These are phyloP conservation scores for Halcyon leucocephala DNA, from an alignment of 2,797 vertebrate species.

Conservation along the genomic window DNA sequence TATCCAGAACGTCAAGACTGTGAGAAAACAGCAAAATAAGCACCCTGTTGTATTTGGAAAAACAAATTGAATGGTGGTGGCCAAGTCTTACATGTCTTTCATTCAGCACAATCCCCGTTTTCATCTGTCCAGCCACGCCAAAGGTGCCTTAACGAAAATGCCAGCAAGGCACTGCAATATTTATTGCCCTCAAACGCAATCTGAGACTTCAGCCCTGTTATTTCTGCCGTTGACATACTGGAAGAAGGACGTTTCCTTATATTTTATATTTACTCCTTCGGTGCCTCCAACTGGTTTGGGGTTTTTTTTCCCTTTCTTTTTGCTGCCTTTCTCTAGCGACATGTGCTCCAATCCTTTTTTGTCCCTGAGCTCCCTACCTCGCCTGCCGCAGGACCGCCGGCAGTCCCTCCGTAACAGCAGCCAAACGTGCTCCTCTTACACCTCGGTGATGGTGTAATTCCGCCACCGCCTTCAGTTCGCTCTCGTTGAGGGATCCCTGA, in stretches of 20 bases:
- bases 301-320: background rate
- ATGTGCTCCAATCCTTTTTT: conserved; percentile 35
- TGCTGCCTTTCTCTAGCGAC: conserved; percentile 4
- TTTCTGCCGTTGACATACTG: conserved; percentile 11
- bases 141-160: conserved; percentile 16
- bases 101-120: conserved; percentile 49
- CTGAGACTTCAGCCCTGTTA: background rate
- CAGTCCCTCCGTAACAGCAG: background rate
- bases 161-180: background rate
- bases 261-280: conserved; percentile 7
- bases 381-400: background rate
- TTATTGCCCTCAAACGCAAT: background rate
- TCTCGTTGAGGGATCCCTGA: conserved; percentile 3
- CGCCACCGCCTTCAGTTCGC: background rate
- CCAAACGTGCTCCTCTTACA: background rate
- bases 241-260: background rate
- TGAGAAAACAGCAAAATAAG: conserved; percentile 67
- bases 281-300: background rate
- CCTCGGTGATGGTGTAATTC: background rate
- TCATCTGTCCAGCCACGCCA: conserved; percentile 12
- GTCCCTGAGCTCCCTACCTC: background rate
- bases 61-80: conserved; percentile 45
- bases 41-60: conserved; percentile 43
- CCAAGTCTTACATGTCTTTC: conserved; percentile 50
- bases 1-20: conserved; percentile 67